A percentile compares a stretch with the other conserved stretches of the same genome.
Evolutionary conservation across 2,888 invertebrate genomes (phyloP).

Genomic region (Callyntrura guangdongensis): DNA sequence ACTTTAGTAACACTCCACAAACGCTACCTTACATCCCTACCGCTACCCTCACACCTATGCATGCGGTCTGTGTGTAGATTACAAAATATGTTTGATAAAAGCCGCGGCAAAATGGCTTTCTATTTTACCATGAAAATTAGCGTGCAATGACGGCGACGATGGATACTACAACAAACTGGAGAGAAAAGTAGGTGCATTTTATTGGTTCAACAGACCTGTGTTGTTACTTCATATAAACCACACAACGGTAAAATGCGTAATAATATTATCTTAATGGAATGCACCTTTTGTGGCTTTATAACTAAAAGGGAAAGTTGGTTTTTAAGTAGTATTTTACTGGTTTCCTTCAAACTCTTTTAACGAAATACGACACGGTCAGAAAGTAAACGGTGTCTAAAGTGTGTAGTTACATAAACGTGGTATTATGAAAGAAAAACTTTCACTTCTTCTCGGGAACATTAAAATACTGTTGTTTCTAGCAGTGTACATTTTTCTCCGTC

Average conservation of each 20-base stretch:
- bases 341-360: too few species aligned
- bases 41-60: not conserved
- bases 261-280: constrained; percentile 12
- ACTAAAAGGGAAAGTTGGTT: not conserved
- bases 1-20: constrained; percentile 8
- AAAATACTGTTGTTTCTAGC: too few species aligned
- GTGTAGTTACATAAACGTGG: too few species aligned
- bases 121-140: constrained; percentile 56
- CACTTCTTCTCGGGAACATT: not conserved
- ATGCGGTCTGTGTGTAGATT: not conserved
- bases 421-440: too few species aligned
- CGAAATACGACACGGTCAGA: too few species aligned
- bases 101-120: not conserved
- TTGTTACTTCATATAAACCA: too few species aligned
- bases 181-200: not conserved
- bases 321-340: too few species aligned
- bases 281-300: constrained; percentile 12
- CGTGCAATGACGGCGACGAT: not conserved
- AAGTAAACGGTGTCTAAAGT: too few species aligned
- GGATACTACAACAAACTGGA: not conserved
- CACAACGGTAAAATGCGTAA: not conserved
- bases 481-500: too few species aligned
- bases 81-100: not conserved
- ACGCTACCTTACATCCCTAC: not conserved
- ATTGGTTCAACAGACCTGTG: too few species aligned